Conservation (phyloP, 2,888 invertebrate species). For the Coenonympha glycerion region DNA sequence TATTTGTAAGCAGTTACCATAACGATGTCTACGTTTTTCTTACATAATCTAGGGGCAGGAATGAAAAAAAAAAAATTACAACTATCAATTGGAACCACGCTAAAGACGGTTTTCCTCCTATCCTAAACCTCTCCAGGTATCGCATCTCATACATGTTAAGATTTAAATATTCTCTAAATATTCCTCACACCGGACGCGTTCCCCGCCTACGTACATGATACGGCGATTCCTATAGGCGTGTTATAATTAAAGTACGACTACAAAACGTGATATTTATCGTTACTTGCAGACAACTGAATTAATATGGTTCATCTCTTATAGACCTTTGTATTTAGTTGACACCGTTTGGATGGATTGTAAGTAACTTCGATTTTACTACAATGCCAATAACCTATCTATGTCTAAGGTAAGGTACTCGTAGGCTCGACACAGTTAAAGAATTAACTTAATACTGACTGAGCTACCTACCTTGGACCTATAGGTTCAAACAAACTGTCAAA, state of each 20-base stretch:
- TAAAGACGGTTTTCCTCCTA: neutral
- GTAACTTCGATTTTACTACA: too few relatives aligned
- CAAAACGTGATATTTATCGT: slow-evolving; percentile 8
- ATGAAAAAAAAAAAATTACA: too few relatives aligned
- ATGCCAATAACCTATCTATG: too few relatives aligned
- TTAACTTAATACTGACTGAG: too few relatives aligned
- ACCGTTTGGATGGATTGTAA: neutral
- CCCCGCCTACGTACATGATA: slow-evolving; percentile 20
- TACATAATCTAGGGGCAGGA: too few relatives aligned
- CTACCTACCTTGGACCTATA: too few relatives aligned
- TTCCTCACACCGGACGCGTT: slow-evolving; percentile 20
- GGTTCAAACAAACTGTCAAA: too few relatives aligned
- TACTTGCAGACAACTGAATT: slow-evolving; percentile 8
- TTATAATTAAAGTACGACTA: slow-evolving; percentile 14
- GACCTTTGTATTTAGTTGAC: neutral
- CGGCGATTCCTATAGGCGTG: slow-evolving; percentile 13
- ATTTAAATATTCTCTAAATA: slow-evolving; percentile 20
- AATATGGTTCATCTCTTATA: slow-evolving; percentile 1
- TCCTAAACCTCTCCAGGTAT: neutral
- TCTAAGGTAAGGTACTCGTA: too few relatives aligned
- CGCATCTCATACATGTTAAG: slow-evolving; percentile 14
- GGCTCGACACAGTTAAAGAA: too few relatives aligned
- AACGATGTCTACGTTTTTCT: too few relatives aligned
- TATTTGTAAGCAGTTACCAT: too few relatives aligned
- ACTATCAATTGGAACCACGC: neutral